These are phyloP conservation scores for Trypoxylon attenuatum DNA, from an alignment of 2,888 invertebrate species.

Conservation along the genomic window DNA sequence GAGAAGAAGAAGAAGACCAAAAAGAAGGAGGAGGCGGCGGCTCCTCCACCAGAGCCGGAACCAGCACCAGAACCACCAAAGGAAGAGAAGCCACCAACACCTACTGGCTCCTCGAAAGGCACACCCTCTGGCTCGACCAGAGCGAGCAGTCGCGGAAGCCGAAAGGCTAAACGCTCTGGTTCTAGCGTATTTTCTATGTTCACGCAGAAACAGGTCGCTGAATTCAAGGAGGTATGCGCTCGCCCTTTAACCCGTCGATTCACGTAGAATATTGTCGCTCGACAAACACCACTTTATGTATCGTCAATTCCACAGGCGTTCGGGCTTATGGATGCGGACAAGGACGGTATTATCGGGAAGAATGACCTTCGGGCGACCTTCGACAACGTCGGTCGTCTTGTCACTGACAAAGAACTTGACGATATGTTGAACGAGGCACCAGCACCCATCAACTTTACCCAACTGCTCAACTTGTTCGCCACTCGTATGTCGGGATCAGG, in stretches of 20 bases:
- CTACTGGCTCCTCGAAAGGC: constrained; percentile 73
- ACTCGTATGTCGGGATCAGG: constrained; percentile 93
- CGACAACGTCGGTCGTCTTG: constrained; percentile 93
- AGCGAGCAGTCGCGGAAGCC: constrained; percentile 88
- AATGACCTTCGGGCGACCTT: constrained; percentile 93
- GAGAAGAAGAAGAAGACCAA: constrained; percentile 89
- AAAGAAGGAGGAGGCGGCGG: constrained; percentile 84
- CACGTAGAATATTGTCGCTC: no score
- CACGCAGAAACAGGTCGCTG: constrained; percentile 96
- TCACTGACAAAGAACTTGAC: constrained; percentile 93
- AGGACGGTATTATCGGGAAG: constrained; percentile 93
- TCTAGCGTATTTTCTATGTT: constrained; percentile 98
- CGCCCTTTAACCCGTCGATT: neutral
- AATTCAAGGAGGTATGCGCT: constrained; percentile 89
- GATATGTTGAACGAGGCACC: constrained; percentile 91
- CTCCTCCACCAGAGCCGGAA: constrained; percentile 78
- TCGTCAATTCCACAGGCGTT: constrained; percentile 81
- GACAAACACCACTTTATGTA: no score
- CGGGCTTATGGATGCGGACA: constrained; percentile 97
- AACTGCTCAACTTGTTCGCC: constrained; percentile 93
- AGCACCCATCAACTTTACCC: constrained; percentile 96
- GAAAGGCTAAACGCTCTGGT: constrained; percentile 89
- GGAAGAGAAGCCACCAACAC: constrained; percentile 76
- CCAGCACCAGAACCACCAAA: constrained; percentile 81
- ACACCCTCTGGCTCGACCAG: constrained; percentile 78